These are phyloP conservation scores for Chrysocyon brachyurus DNA, from an alignment of 2,797 vertebrate species.

Conservation along the genomic window DNA sequence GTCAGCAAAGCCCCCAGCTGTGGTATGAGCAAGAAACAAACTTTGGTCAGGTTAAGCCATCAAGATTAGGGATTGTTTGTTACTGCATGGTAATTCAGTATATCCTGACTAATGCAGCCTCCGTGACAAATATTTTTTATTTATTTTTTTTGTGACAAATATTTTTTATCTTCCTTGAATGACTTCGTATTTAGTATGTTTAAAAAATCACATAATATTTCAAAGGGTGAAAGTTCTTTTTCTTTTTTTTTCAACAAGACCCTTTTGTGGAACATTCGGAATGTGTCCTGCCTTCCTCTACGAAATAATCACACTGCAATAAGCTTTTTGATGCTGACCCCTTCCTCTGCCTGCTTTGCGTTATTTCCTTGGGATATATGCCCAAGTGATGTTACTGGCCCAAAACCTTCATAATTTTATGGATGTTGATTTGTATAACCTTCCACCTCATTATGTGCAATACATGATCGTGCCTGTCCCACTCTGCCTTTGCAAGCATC, in stretches of 20 bases:
- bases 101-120: background rate
- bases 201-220: background rate
- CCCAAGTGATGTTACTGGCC: background rate
- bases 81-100: background rate
- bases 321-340: background rate
- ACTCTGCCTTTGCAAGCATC: background rate
- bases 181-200: background rate
- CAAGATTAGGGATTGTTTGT: background rate
- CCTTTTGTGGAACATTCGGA: background rate
- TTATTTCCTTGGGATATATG: background rate
- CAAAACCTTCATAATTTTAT: background rate
- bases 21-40: background rate
- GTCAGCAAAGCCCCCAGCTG: background rate
- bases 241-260: background rate
- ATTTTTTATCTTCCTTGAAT: background rate
- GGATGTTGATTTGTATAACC: background rate
- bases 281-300: background rate
- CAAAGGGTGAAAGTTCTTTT: background rate
- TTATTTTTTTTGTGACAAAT: background rate
- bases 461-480: background rate
- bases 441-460: background rate
- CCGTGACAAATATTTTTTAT: background rate
- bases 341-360: background rate
- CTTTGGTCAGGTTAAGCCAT: background rate
- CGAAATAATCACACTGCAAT: background rate